phyloP scores from a whole-genome alignment of 2,888 invertebrate species.

The Bruchidius siliquastri region DNA sequence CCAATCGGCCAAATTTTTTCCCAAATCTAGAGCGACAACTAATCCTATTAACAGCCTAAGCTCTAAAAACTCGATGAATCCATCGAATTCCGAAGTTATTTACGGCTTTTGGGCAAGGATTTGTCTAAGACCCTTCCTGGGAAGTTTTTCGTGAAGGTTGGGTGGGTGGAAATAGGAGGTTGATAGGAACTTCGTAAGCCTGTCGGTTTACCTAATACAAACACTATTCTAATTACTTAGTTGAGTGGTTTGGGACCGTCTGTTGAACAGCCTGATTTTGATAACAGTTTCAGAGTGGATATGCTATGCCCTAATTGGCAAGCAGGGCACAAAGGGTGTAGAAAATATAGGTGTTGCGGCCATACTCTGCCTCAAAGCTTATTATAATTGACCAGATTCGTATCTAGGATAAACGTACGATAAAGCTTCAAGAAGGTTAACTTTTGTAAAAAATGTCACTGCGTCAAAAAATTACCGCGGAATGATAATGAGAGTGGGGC shows the following conservation, averaged over 20 bases:
- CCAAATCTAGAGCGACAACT: not conserved
- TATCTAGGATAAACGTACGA: no score
- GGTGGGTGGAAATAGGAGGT: not conserved
- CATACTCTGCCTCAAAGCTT: no score
- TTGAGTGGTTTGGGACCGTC: not conserved
- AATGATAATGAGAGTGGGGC: no score
- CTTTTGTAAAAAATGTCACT: no score
- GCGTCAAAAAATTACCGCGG: no score
- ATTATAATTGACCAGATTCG: no score
- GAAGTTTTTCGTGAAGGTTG: not conserved
- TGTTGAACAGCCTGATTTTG: not conserved
- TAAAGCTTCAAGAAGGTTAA: no score
- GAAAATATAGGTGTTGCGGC: no score
- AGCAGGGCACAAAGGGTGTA: not conserved
- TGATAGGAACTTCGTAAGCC: constrained; percentile 1
- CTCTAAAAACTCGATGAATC: not conserved
- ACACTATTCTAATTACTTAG: constrained; percentile 5
- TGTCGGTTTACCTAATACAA: constrained; percentile 3
- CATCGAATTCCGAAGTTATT: not conserved
- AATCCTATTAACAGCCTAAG: not conserved
- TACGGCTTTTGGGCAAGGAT: not conserved
- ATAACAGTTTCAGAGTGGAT: not conserved
- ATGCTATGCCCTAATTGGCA: not conserved
- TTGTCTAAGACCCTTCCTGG: not conserved
- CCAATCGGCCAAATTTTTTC: not conserved